These are phyloP conservation scores for Ophion ventricosus DNA, from an alignment of 2,888 invertebrate species.

Conservation along the genomic window DNA sequence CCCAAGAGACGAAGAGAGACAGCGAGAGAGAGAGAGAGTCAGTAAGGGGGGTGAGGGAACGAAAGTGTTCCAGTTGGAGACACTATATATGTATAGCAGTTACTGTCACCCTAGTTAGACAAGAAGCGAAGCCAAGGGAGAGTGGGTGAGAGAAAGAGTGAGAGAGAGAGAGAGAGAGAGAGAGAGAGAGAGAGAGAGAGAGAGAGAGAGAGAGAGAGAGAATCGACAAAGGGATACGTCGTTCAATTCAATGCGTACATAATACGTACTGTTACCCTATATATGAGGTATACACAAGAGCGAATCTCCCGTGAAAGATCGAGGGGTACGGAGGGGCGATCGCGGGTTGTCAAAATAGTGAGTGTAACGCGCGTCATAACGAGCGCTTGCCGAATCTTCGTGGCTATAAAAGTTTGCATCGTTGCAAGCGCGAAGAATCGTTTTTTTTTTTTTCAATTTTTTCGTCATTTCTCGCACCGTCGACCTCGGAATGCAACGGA, in stretches of 20 bases:
- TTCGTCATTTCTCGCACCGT: too few species aligned
- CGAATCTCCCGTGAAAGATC: conserved; percentile 5
- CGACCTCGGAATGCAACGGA: too few species aligned
- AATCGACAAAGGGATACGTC: conserved; percentile 56
- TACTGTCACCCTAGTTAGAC: too few species aligned
- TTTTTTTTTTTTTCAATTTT: too few species aligned
- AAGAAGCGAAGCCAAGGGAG: conserved; percentile 3
- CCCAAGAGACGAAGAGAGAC: conserved; percentile 6
- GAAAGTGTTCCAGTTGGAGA: conserved; percentile 51
- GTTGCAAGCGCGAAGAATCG: not conserved
- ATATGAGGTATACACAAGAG: conserved; percentile 10
- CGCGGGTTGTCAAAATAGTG: conserved; percentile 67
- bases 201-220: conserved; percentile 43
- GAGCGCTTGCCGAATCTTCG: conserved; percentile 56
- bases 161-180: conserved; percentile 16
- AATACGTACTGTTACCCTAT: conserved; percentile 26
- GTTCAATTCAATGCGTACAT: conserved; percentile 39
- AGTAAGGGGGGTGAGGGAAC: not conserved
- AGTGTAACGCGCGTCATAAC: conserved; percentile 65
- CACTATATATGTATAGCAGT: conserved; percentile 12
- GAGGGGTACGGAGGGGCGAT: conserved; percentile 7
- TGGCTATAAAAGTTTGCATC: conserved; percentile 15
- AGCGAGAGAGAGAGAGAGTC: not conserved
- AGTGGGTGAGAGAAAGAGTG: not conserved
- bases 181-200: too few species aligned